These are phyloP conservation scores for Tipula confusa DNA, from an alignment of 2,888 invertebrate species.

Conservation along the genomic window DNA sequence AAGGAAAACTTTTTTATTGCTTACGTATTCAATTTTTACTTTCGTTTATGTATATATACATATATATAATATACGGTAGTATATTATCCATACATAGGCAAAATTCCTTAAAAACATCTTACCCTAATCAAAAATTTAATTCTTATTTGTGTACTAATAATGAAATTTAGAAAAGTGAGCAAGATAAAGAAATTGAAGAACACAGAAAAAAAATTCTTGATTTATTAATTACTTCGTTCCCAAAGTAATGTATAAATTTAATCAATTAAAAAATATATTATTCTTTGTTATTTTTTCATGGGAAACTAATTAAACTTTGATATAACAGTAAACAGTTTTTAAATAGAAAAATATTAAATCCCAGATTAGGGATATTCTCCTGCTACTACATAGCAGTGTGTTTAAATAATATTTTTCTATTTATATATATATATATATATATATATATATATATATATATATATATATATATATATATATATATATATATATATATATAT, in stretches of 20 bases:
- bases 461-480: no score
- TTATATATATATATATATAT: no score
- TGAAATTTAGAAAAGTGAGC: neutral
- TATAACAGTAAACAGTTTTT: neutral
- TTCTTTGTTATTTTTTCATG: neutral
- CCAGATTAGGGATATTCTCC: neutral
- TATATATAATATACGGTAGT: neutral
- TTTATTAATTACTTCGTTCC: constrained; percentile 3
- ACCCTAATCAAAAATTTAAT: constrained; percentile 25
- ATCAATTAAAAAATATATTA: neutral
- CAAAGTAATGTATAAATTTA: neutral
- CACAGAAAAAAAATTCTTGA: neutral
- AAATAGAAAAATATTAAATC: neutral
- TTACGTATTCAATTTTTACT: neutral
- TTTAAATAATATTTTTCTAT: no score
- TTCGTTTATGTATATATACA: neutral
- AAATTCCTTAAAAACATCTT: neutral
- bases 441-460: no score
- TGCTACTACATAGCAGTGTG: neutral
- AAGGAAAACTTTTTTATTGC: neutral
- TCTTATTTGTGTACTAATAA: constrained; percentile 12
- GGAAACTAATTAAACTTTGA: constrained; percentile 6
- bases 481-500: no score
- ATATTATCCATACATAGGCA: neutral
- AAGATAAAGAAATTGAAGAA: neutral